Evolutionary conservation across 1,140 invertebrate species (phyloP), one percentile per base, ranked within the genome.

Genomic region (Dinoponera quadriceps): DNA sequence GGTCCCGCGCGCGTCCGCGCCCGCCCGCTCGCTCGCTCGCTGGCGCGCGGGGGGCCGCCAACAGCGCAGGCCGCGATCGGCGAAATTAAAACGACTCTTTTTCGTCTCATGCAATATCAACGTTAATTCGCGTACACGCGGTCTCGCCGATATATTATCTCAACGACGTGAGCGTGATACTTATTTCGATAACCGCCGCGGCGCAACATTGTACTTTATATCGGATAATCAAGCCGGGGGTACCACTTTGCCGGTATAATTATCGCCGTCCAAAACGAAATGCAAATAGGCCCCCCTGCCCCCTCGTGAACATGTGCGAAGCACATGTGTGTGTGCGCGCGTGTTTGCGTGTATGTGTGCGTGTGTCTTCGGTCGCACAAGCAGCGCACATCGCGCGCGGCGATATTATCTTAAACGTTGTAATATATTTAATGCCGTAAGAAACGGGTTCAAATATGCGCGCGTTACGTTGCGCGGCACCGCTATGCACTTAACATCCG

Each of bases 331-430:
- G 33, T 7, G 33, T 7, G 33, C 33, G 33, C 11, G 38, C 9
- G 7, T 9, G 7, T 44, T 3, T 9, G 38, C 38, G 38, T 9
- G 38, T 9, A 11, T 11, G 22, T 29, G 20, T 49, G 66, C 22
- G 48, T 38, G 60, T 49, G 44, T 29, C n/a, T 69, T 27, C 66
- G 66, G 48, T 25, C 66, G 25, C 66, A n/a, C 44, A 44, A 44
- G 38, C 38, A 44, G 38, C 3, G 38, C 38, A 44, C 38, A 44
- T 9, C 38, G 38, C 33, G 29, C 74, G 75, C 75, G 73, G 54
- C 59, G 78, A 82, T 82, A 82, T 82, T 82, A 82, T 82, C 78
- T 82, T 82, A 82, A 82, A 82, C 78, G 78, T 82, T 74, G 78
- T 82, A 82, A 82, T 82, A 82, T 74, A 82, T 82, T 82, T 82